These are phyloP conservation scores for Portevinia maculata DNA, from an alignment of 2,888 invertebrate genomes.

Conservation along the genomic window DNA sequence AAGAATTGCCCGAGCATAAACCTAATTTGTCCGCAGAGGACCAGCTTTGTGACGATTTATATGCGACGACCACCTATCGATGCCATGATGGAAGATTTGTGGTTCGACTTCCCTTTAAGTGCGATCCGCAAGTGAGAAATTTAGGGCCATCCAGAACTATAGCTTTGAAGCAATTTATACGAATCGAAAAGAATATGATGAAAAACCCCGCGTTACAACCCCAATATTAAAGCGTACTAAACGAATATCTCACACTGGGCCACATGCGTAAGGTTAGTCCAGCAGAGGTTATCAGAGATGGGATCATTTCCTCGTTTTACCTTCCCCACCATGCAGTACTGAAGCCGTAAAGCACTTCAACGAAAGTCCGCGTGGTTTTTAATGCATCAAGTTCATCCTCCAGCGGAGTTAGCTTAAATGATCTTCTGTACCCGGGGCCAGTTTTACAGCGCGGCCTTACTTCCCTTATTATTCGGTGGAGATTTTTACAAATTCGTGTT, in stretches of 20 bases:
- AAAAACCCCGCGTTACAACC: not conserved
- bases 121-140: not conserved
- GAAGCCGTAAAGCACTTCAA: constrained; percentile 9
- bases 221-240: constrained; percentile 11
- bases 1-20: not conserved
- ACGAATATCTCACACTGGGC: constrained; percentile 16
- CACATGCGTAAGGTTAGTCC: not conserved
- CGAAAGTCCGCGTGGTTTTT: constrained; percentile 2
- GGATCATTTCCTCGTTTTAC: constrained; percentile 3
- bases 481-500: no score
- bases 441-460: no score
- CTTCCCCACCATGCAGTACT: constrained; percentile 24
- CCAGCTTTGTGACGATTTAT: not conserved
- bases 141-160: not conserved
- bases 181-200: not conserved
- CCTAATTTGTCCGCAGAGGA: not conserved
- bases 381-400: constrained; percentile 15
- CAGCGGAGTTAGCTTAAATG: constrained; percentile 8
- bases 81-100: not conserved
- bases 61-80: not conserved
- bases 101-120: no score
- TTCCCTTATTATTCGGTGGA: no score
- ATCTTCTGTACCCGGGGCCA: no score
- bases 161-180: not conserved
- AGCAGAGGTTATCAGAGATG: not conserved